Evolutionary conservation across 2,797 vertebrate genomes (phyloP), one percentile per base, ranked within the genome.

Genomic region (Enteromius fasciolatus): DNA sequence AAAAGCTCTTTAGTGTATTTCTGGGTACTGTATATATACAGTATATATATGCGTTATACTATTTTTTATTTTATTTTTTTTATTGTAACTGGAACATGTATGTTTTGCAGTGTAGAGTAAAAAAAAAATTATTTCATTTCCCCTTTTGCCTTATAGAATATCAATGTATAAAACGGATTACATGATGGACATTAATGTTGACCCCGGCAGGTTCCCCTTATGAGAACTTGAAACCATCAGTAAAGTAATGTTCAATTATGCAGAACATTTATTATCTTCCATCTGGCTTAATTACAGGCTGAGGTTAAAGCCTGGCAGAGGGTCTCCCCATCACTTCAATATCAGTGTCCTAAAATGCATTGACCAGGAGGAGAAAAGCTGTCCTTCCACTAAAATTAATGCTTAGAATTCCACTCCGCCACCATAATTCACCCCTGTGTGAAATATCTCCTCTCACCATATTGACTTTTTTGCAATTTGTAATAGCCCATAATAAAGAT

Each of bases 291-390:
- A 96, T 95, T 93, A 94, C 91, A 94, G 95, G 88, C 89, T 91
- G 91, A 95, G 95, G 96, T 97, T 94, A 95, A 93, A 94, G 92
- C 88, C 88, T 91, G 95, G 95, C 91, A 78, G 91, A 93, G 93
- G 94, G 93, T 95, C 93, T 95, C 93, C 95, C 95, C 94, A 97
- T 98, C 96, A 97, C 95, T 97, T 96, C 92, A 95, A 88, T 96
- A 97, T 97, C 95, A 97, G 91, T 95, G 95, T 95, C 95, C 95
- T 95, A 92, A 96, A 95, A 96, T 94, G 94, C 94, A 93, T 90
- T 96, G 96, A 97, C 95, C 96, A 93, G 90, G 88, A 95, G 92
- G 91, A 92, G 93, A 85, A 92, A 84, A 90, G 90, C 92, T 94
- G 95, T 96, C 95, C 95, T 97, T 94, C 94, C 93, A 92, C 93